Conservation (phyloP, 2,113 vertebrate genomes). For the Silurus asotus region DNA sequence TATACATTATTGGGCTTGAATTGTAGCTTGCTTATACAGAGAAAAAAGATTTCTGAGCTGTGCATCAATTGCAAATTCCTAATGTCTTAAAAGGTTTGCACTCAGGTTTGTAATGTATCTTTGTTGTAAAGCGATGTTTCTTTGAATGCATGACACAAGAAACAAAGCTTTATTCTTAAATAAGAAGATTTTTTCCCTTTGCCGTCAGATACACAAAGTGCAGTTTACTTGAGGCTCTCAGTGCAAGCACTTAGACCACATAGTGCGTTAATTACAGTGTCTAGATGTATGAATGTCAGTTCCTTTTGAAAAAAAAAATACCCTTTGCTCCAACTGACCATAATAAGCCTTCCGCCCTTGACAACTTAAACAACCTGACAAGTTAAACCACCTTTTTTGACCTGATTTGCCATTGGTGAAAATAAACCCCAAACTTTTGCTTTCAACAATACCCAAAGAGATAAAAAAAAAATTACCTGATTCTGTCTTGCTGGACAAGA, state of each 20-base stretch:
- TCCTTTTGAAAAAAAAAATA: background rate
- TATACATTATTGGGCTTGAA: background rate
- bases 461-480: background rate
- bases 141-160: background rate
- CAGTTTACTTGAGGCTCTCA: background rate
- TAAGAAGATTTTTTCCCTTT: background rate
- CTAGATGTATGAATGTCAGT: background rate
- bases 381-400: background rate
- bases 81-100: background rate
- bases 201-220: background rate
- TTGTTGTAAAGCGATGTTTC: background rate
- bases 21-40: background rate
- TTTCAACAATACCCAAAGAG: background rate
- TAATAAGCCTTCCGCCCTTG: background rate
- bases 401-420: background rate
- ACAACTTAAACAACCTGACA: background rate
- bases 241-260: background rate
- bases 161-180: background rate
- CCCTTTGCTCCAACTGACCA: background rate
- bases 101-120: background rate
- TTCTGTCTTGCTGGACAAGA: background rate
- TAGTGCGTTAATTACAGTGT: background rate
- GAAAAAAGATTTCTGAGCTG: background rate
- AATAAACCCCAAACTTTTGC: background rate
- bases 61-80: background rate